Evolutionary conservation across 2,113 vertebrate species (phyloP).

Genomic region (Panthera tigris): DNA sequence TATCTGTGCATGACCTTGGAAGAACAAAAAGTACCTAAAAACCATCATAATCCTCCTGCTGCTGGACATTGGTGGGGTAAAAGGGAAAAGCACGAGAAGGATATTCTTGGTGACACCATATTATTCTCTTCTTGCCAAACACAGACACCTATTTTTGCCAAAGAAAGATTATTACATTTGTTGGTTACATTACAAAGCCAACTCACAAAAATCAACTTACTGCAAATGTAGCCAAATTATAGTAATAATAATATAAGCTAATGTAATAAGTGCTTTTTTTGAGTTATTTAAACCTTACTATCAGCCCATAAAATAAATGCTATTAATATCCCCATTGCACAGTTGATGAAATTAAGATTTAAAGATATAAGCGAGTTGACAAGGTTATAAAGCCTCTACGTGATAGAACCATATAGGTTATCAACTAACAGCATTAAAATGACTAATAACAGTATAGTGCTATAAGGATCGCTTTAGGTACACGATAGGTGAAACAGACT

Average conservation of each 20-base stretch:
- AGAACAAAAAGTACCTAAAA: neutral
- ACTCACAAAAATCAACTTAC: constrained; percentile 31
- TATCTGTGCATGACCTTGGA: neutral
- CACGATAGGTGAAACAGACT: neutral
- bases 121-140: neutral
- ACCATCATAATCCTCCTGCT: neutral
- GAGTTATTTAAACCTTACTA: constrained; percentile 3
- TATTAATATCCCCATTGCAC: constrained; percentile 9
- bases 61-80: neutral
- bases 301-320: neutral
- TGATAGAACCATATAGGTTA: neutral
- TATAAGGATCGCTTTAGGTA: neutral
- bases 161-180: constrained; percentile 28
- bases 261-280: neutral
- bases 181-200: constrained; percentile 31
- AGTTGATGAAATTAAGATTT: neutral
- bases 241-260: constrained; percentile 49
- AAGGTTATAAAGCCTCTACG: neutral
- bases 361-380: neutral
- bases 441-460: neutral
- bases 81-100: neutral
- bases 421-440: neutral
- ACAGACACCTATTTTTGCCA: neutral
- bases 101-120: neutral
- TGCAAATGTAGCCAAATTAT: constrained; percentile 13